Base-by-base conservation (phyloP, 1,140 invertebrate species). In the Diabrotica virgifera region DNA sequence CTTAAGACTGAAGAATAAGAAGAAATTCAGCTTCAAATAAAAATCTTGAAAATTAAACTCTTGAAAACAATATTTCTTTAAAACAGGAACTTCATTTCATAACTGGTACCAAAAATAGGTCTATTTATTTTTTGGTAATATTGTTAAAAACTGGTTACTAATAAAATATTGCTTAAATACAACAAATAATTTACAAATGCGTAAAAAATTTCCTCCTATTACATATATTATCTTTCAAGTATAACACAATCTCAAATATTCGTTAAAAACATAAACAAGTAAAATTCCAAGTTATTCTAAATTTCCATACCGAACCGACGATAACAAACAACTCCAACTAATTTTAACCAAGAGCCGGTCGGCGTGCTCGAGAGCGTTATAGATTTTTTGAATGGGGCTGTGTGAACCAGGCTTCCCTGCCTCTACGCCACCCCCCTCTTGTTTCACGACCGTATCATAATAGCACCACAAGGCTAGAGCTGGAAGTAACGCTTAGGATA, bases 351-450 rank as follows among this genome's bases (percentile, higher is more conserved):
- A 36, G 5, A 14, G 35, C 52, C 35, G 53, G 35, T 12, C 53
- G 10, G 53, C n/a, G 13, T 24, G 53, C 13, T 36, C 12, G n/a
- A 10, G 12, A 38, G 40, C 36, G 56, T 62, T 68, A 68, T 68
- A 61, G 67, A 68, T 68, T 68, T 68, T 68, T 52, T 13, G 7
- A 58, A 36, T 50, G 13, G 46, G 57, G 13, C 64, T 36, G 63
- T 65, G 68, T 69, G 37, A 63, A 64, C 13, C 64, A 52, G 68
- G 62, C 64, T 64, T 54, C 24, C 7, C 13, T 46, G 58, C 62
- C 62, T 52, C 40, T 40, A n/a, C 52, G 7, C 60, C 60, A 10
- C 9, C 38, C 36, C 52, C 61, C 62, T 54, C 62, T 54, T 14
- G 11, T n/a, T 46, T 46, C 40, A 10, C 40, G 8, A 10, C 14